These are phyloP conservation scores for Agrochola lychnidis DNA, from an alignment of 2,888 invertebrate species.

Conservation along the genomic window DNA sequence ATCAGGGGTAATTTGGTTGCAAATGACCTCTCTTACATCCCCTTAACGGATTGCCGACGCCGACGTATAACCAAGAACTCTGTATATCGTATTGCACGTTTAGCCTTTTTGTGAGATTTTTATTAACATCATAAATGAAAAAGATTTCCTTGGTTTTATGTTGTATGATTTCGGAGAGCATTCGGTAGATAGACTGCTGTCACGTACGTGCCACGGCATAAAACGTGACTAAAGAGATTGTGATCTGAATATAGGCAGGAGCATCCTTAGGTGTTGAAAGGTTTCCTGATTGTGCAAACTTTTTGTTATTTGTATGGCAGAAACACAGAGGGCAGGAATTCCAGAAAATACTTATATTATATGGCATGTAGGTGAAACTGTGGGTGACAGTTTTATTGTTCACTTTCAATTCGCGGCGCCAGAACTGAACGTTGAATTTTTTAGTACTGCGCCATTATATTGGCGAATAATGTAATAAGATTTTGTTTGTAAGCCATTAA, in stretches of 20 bases:
- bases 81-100: no score
- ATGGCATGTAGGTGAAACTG: slow-evolving; percentile 22
- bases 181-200: background rate
- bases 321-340: slow-evolving; percentile 5
- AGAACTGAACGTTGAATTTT: background rate
- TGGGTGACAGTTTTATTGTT: slow-evolving; percentile 44
- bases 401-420: slow-evolving; percentile 6
- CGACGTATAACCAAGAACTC: no score
- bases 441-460: background rate
- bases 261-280: background rate
- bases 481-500: background rate
- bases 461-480: background rate
- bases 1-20: no score
- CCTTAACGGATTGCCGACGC: no score
- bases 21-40: no score
- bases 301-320: background rate
- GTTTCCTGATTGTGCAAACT: background rate
- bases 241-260: background rate
- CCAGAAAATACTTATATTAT: background rate
- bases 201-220: slow-evolving; percentile 12
- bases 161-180: slow-evolving; percentile 7
- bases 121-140: background rate
- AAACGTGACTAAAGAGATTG: slow-evolving; percentile 29
- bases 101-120: background rate
- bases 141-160: slow-evolving; percentile 5